These are phyloP conservation scores for Hydroisotoma schaefferi DNA, from an alignment of 2,888 invertebrate species.

Conservation along the genomic window DNA sequence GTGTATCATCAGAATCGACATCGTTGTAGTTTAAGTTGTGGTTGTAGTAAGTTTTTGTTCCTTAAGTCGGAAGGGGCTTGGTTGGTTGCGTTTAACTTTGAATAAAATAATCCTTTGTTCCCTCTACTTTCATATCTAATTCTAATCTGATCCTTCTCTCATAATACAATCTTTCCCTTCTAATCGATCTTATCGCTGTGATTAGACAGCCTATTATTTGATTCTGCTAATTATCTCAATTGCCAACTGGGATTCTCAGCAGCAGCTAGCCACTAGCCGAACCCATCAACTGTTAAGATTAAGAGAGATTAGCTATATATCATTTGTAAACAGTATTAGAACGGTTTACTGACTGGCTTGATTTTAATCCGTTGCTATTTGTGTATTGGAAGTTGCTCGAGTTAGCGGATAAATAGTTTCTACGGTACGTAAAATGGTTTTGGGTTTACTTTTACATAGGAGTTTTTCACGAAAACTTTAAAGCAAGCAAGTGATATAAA, in stretches of 20 bases:
- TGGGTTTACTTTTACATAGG: too few species aligned
- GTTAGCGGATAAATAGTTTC: too few species aligned
- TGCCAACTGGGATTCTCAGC: conserved; percentile 40
- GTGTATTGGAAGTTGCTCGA: too few species aligned
- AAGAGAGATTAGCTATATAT: too few species aligned
- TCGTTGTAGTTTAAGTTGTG: neutral
- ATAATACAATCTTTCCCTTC: neutral
- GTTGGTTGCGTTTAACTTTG: conserved; percentile 8
- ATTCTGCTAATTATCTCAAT: conserved; percentile 44
- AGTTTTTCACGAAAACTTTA: too few species aligned
- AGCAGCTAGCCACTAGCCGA: conserved; percentile 12
- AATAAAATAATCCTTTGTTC: conserved; percentile 1
- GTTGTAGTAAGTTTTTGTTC: too few species aligned
- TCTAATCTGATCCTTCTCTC: neutral
- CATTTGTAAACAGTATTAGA: too few species aligned
- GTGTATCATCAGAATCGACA: neutral
- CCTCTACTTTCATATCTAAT: neutral
- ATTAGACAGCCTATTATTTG: conserved; percentile 41
- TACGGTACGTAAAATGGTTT: too few species aligned
- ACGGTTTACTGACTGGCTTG: too few species aligned
- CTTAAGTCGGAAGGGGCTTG: conserved; percentile 4
- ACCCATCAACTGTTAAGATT: neutral
- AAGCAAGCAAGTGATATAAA: too few species aligned
- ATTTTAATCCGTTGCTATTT: too few species aligned
- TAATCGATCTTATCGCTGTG: conserved; percentile 20